Percentiles rank a stretch among this genome's conserved stretches.
phyloP scores from a whole-genome alignment of 2,888 invertebrate species.

The Brachynemurus nebulosus region DNA sequence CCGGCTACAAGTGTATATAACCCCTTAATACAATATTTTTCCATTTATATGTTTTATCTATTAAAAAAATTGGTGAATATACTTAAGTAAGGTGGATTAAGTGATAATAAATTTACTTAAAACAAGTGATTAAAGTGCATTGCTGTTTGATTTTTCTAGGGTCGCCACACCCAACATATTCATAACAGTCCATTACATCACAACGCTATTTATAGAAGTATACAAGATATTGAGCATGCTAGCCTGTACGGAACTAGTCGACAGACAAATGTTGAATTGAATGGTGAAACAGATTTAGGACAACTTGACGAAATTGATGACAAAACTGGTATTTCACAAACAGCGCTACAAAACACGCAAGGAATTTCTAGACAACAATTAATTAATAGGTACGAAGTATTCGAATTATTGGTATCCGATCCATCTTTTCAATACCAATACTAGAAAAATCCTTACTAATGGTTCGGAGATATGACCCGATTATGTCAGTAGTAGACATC shows the following conservation, averaged over 20 bases:
- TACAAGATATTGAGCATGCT: slow-evolving; percentile 28
- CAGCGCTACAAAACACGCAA: slow-evolving; percentile 46
- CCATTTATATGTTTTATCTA: too few relatives aligned
- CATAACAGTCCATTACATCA: slow-evolving; percentile 38
- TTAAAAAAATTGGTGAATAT: too few relatives aligned
- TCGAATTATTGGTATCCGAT: too few relatives aligned
- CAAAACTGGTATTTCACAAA: slow-evolving; percentile 30
- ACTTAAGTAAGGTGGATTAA: too few relatives aligned
- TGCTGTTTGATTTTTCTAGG: slow-evolving; percentile 31
- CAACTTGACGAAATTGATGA: slow-evolving; percentile 37
- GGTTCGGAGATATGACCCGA: too few relatives aligned
- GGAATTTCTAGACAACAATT: slow-evolving; percentile 81
- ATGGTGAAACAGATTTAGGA: slow-evolving; percentile 32
- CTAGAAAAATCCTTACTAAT: too few relatives aligned
- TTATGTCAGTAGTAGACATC: too few relatives aligned
- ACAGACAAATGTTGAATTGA: slow-evolving; percentile 26
- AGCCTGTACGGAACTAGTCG: slow-evolving; percentile 23
- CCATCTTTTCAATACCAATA: too few relatives aligned
- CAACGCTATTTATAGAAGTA: slow-evolving; percentile 39
- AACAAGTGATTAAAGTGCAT: too few relatives aligned
- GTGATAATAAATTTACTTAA: too few relatives aligned
- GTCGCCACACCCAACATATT: slow-evolving; percentile 37
- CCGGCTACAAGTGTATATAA: too few relatives aligned
- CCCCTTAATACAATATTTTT: too few relatives aligned
- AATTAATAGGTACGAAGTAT: slow-evolving; percentile 59